phyloP scores from a whole-genome alignment of 2,113 vertebrate species.

The Ochotona princeps region DNA sequence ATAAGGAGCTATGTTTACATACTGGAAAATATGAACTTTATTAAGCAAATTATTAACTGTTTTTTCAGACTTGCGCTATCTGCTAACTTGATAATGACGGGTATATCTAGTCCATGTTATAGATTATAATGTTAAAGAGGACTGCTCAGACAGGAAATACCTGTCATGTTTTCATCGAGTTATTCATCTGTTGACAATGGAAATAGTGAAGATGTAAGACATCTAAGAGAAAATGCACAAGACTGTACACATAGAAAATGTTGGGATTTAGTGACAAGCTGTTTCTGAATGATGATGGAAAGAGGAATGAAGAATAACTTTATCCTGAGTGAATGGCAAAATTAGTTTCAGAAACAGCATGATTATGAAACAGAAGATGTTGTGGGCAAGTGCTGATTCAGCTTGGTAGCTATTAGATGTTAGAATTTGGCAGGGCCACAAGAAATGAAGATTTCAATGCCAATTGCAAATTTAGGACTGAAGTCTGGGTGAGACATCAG shows the following conservation, averaged over 20 bases:
- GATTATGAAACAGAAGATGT: not conserved
- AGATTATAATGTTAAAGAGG: slow-evolving; percentile 17
- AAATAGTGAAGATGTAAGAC: not conserved
- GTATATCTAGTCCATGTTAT: not conserved
- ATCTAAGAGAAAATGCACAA: not conserved
- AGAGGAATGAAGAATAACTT: slow-evolving; percentile 31
- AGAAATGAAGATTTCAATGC: not conserved
- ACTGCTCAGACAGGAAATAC: not conserved
- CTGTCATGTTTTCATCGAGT: not conserved
- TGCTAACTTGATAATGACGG: not conserved
- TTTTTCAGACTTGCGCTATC: not conserved
- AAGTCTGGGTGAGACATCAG: slow-evolving; percentile 16
- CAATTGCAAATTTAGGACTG: slow-evolving; percentile 5
- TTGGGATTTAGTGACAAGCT: not conserved
- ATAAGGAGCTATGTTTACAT: not conserved
- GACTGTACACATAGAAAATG: not conserved
- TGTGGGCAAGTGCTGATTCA: not conserved
- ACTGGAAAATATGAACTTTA: not conserved
- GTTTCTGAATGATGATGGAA: not conserved
- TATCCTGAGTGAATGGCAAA: not conserved
- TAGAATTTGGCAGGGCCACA: not conserved
- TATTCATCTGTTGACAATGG: not conserved
- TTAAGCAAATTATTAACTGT: not conserved
- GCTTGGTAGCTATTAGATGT: not conserved
- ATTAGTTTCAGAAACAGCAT: slow-evolving; percentile 26